Evolutionary conservation across 2,113 vertebrate species (phyloP).

Genomic region (Cisticola juncidis): DNA sequence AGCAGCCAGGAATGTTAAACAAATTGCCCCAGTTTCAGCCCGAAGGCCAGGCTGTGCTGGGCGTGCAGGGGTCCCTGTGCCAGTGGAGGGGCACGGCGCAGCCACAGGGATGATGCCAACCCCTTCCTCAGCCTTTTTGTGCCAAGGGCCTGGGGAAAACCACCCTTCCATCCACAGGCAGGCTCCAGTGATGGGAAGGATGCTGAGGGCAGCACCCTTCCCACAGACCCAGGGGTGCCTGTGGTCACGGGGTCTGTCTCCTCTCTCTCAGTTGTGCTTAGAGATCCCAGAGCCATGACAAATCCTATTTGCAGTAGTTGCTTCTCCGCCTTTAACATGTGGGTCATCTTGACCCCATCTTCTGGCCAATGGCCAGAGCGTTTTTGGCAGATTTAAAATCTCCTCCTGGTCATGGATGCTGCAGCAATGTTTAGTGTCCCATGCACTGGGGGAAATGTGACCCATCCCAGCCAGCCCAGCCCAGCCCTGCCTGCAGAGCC

Average conservation of each 20-base stretch:
- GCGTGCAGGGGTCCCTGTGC: accelerated
- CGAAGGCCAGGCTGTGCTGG: background rate
- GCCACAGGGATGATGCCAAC: accelerated
- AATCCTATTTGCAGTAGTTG: background rate
- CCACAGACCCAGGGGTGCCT: background rate
- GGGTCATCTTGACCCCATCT: constrained; percentile 62
- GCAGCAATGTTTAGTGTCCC: background rate
- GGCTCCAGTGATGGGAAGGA: too few relatives aligned
- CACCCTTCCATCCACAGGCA: background rate
- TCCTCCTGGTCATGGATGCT: background rate
- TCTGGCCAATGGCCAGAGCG: background rate
- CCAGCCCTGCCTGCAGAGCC: background rate
- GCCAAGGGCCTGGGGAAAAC: background rate
- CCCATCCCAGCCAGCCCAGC: background rate
- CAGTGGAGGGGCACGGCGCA: accelerated
- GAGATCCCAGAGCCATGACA: background rate
- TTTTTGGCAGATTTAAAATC: constrained; percentile 47
- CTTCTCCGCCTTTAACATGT: constrained; percentile 23
- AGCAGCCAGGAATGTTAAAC: constrained; percentile 56
- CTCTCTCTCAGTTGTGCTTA: background rate
- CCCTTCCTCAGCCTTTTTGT: background rate
- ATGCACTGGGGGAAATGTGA: constrained; percentile 50
- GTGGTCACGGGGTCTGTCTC: background rate
- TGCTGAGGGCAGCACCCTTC: background rate
- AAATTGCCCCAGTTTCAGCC: background rate